phyloP scores from a whole-genome alignment of 2,888 invertebrate species.

The Neoaliturus tenellus region DNA sequence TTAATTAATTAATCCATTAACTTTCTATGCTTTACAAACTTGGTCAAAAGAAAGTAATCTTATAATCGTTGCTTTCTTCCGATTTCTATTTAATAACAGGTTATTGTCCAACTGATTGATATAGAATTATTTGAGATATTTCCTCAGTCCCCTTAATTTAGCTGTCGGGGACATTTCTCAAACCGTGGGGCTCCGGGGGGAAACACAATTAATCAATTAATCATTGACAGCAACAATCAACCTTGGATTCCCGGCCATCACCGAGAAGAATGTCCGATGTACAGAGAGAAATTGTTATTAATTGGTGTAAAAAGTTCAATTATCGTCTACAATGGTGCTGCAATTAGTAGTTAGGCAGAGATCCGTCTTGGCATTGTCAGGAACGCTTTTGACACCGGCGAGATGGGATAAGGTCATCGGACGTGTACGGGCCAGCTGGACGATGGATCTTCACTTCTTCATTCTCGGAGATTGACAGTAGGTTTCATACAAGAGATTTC shows the following conservation, averaged over 20 bases:
- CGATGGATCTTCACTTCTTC: background rate
- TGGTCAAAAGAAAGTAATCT: background rate
- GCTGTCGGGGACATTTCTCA: background rate
- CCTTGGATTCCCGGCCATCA: constrained; percentile 8
- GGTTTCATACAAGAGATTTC: too few relatives aligned
- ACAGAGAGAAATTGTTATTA: constrained; percentile 29
- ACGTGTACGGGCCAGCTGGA: background rate
- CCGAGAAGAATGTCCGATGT: background rate
- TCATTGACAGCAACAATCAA: constrained; percentile 28
- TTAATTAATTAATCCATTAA: background rate
- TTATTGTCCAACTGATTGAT: background rate
- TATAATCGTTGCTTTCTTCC: background rate
- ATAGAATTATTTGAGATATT: background rate
- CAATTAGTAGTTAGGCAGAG: constrained; percentile 17
- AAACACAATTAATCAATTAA: background rate
- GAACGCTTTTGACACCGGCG: background rate
- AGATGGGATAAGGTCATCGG: constrained; percentile 28
- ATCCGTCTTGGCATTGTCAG: constrained; percentile 18
- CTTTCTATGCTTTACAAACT: background rate
- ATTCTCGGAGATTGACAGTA: too few relatives aligned
- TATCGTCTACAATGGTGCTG: constrained; percentile 26
- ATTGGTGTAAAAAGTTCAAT: constrained; percentile 36
- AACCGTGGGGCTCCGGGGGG: background rate
- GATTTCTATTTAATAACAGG: constrained; percentile 1
- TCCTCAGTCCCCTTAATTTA: background rate